Evolutionary conservation across 1,140 invertebrate genomes (phyloP).

Genomic region (Leucophenga varia): DNA sequence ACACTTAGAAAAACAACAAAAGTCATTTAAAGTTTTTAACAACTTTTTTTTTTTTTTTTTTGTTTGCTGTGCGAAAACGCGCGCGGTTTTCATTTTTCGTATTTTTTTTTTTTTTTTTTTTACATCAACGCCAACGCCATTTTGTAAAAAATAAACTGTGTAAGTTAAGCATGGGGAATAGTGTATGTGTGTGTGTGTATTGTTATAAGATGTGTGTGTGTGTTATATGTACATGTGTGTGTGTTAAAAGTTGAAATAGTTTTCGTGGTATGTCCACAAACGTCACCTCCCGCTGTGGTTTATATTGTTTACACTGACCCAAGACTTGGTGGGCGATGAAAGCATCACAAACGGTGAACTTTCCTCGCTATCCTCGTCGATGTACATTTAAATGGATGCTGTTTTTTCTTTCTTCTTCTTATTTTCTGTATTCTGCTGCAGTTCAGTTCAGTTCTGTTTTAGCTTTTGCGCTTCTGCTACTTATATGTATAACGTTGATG

Average conservation of each 20-base stretch:
- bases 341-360: slow-evolving; percentile 56
- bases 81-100: too few relatives aligned
- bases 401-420: too few relatives aligned
- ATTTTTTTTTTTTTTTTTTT: slow-evolving; percentile 14
- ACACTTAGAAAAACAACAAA: slow-evolving; percentile 54
- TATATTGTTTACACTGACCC: slow-evolving; percentile 46
- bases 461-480: too few relatives aligned
- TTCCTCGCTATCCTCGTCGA: slow-evolving; percentile 56
- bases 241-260: slow-evolving; percentile 1
- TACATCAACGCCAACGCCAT: too few relatives aligned
- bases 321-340: slow-evolving; percentile 51
- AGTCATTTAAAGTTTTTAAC: slow-evolving; percentile 51
- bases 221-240: slow-evolving; percentile 7
- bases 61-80: too few relatives aligned
- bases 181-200: slow-evolving; percentile 4
- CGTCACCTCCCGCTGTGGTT: slow-evolving; percentile 26
- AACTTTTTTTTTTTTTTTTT: slow-evolving; percentile 27
- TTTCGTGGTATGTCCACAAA: slow-evolving; percentile 3
- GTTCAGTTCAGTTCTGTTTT: too few relatives aligned
- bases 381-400: slow-evolving; percentile 54
- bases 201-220: background rate
- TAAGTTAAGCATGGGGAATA: slow-evolving; percentile 46
- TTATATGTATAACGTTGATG: too few relatives aligned
- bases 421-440: too few relatives aligned
- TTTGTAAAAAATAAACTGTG: slow-evolving; percentile 36